These are phyloP conservation scores for Lepidocolaptes lacrymiger DNA, from an alignment of 2,797 vertebrate species.

Conservation along the genomic window DNA sequence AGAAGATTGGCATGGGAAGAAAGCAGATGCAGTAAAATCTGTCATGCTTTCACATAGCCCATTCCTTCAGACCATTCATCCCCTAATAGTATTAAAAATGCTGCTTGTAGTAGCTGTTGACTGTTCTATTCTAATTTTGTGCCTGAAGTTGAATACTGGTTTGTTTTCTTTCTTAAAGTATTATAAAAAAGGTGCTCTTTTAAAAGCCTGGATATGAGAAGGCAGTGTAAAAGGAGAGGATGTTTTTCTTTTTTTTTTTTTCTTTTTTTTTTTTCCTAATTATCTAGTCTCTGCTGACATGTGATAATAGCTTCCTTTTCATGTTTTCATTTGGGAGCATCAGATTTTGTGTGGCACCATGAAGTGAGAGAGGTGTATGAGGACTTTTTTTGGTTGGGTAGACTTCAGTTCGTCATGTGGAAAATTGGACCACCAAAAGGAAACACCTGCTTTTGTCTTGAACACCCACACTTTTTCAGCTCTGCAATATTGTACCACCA, in stretches of 20 bases:
- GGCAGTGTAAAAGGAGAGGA: constrained; percentile 7
- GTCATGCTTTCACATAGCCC: neutral
- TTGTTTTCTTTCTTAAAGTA: neutral
- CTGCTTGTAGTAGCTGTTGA: neutral
- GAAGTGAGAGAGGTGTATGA: constrained; percentile 20
- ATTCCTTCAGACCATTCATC: neutral
- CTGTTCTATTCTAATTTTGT: neutral
- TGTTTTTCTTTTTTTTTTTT: too few species aligned
- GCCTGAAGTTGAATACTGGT: neutral
- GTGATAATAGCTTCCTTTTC: constrained; percentile 15
- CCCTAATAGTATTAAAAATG: neutral
- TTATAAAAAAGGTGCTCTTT: neutral
- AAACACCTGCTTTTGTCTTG: constrained; percentile 71
- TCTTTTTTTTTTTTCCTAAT: neutral
- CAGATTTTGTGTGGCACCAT: neutral
- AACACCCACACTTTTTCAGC: constrained; percentile 42
- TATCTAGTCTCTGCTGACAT: constrained; percentile 23
- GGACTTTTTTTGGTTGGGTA: constrained; percentile 33
- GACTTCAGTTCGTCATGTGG: constrained; percentile 19
- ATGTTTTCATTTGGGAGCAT: neutral
- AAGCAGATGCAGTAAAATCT: neutral
- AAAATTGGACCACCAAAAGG: constrained; percentile 67
- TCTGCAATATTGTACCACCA: constrained; percentile 41
- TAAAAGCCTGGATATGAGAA: constrained; percentile 5
- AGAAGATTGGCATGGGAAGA: neutral